phyloP scores from a whole-genome alignment of 2,797 vertebrate genomes.

The Macropodus opercularis region DNA sequence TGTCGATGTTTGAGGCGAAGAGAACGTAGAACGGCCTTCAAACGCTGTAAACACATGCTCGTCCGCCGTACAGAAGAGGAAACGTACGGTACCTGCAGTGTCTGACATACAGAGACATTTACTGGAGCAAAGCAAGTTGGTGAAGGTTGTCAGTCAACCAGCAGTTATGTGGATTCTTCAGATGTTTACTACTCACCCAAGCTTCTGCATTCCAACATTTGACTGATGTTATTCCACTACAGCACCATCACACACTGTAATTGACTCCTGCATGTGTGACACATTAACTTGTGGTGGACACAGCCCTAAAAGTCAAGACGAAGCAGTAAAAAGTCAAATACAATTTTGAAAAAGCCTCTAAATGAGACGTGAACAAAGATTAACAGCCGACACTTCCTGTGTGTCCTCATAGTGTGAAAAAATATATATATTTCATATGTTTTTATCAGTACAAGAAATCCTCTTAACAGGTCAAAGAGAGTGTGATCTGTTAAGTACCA shows the following conservation, averaged over 20 bases:
- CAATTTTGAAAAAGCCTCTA: constrained; percentile 35
- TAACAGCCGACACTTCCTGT: constrained; percentile 52
- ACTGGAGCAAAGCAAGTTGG: too few species aligned
- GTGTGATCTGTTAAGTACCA: too few species aligned
- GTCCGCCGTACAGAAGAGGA: background rate
- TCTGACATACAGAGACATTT: background rate
- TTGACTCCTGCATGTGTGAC: constrained; percentile 25
- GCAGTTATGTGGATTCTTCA: too few species aligned
- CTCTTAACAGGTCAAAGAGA: too few species aligned
- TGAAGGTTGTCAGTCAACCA: too few species aligned
- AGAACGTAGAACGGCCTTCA: constrained; percentile 14
- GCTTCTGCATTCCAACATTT: background rate
- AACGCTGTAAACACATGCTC: background rate
- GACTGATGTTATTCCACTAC: constrained; percentile 28
- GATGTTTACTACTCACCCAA: too few species aligned
- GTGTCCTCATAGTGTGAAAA: background rate
- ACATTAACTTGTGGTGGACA: too few species aligned
- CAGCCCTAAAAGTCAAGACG: constrained; percentile 43
- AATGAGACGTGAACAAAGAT: constrained; percentile 22
- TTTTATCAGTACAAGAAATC: background rate
- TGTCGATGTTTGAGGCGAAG: constrained; percentile 19
- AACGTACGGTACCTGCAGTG: background rate
- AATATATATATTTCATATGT: background rate
- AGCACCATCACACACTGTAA: constrained; percentile 43
- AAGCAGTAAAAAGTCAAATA: constrained; percentile 54